Base-by-base conservation (phyloP, 2,113 vertebrate species). In the Hiodon alosoides region DNA sequence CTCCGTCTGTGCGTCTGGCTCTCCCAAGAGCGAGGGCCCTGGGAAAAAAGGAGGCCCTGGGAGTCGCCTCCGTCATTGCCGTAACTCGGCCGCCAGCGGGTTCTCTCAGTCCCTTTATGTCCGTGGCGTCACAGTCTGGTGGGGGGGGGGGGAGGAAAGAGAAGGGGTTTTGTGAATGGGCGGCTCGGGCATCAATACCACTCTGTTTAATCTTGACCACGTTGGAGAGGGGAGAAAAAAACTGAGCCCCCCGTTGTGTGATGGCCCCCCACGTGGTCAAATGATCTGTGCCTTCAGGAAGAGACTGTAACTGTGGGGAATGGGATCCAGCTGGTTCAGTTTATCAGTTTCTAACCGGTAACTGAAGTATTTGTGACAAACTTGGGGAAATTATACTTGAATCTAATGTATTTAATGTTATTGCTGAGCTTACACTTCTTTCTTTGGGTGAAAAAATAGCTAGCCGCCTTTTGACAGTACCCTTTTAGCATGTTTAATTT, bases 101-200 rank as follows among this genome's bases (percentile, higher is more conserved):
- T 46, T 54, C 54, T n/a, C 61, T 65, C 69, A 53, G 47, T 50
- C 48, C 14, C 65, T 62, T 17, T 62, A 65, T 47, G 13, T 73
- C 64, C 55, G 14, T 31, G 8, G 13, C 17, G 59, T 60, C 57
- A 59, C 46, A 73, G 53, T 50, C n/a, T 31, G 13, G 67, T 16
- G 47, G 52, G 59, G 14, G 72, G 9, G 57, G 61, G 47, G 47
- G 60, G n/a, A 57, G 7, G 17, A 13, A 2, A 10, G 70, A 47
- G 52, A 11, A 14, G 57, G 7, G 54, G 13, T 46, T 61, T 73
- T 73, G 54, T 61, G 51, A 78, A 73, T 72, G 68, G 69, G 54
- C 14, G 14, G 54, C 64, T 67, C 31, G 73, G 5, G 46, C 47
- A 6, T 59, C 54, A 75, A 75, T 67, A 59, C 13, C 50, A 6